Evolutionary conservation across 2,888 invertebrate genomes (phyloP), one percentile per base, ranked within the genome.

Genomic region (Netelia virgata): DNA sequence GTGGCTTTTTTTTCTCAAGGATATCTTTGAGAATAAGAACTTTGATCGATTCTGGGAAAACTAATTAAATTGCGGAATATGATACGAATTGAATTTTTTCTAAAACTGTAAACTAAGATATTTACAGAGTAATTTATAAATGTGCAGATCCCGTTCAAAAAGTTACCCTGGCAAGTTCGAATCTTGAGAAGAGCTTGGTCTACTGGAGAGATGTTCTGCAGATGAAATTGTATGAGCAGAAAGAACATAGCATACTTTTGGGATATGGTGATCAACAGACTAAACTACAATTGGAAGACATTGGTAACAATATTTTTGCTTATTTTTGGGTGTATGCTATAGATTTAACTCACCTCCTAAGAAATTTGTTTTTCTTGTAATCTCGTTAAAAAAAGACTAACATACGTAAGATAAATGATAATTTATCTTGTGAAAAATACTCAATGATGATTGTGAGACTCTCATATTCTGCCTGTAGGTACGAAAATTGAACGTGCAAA

Each of bases 161-260:
- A 94, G 97, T 99, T 1, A 95, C 96, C 0, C 93, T 99, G 81
- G 96, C 97, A 14, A 96, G 96, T 86, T 97, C 97, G 0, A 95
- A 98, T 94, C 94, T 99, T 82, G 93, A 95, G 18, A 96, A 94
- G 82, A 97, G 98, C 3, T 94, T 97, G 82, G 95, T 96, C 14
- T 99, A 97, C 93, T 99, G 99, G 99, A 96, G 96, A 86, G 96
- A 96, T 10, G 94, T 98, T 36, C 94, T 98, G 47, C 95, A 96
- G 3, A 95, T 99, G 94, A 96, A 96, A 88, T 93, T 97, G 63
- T 96, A 96, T 88, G 95, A 96, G 59, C 94, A 96, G 91, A 95
- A 94, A 0, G 94, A 95, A 2, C 95, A 96, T 80, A 95, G 95
- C 1, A 95, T 95, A 2, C 86, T 96, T 1, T 94, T 98, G 8